A percentile compares a stretch with the other conserved stretches of the same genome.
Evolutionary conservation across 2,888 invertebrate species (phyloP).

Genomic region (Lithophane socia): DNA sequence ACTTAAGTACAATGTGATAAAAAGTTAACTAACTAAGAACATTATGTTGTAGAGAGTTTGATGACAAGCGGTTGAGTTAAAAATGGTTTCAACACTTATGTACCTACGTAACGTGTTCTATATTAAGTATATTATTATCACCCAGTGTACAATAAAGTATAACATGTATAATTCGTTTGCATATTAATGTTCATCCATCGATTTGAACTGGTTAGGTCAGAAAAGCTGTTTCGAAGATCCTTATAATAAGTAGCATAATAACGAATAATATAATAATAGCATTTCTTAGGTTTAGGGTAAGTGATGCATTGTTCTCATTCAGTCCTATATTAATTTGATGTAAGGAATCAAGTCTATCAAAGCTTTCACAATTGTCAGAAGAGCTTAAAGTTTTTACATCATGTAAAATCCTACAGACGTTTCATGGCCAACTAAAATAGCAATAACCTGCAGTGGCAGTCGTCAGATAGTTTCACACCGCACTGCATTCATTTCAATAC

Average conservation of each 20-base stretch:
- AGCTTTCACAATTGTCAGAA: background rate
- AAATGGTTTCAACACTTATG: no score
- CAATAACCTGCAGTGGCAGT: constrained; percentile 28
- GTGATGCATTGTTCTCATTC: background rate
- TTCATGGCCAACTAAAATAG: constrained; percentile 38
- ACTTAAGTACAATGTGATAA: no score
- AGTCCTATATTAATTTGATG: background rate
- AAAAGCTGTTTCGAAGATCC: background rate
- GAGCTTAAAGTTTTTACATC: constrained; percentile 2
- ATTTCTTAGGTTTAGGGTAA: background rate
- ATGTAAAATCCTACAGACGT: background rate
- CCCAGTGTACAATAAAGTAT: background rate
- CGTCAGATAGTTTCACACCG: constrained; percentile 41
- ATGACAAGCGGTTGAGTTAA: no score
- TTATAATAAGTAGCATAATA: no score
- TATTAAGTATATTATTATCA: background rate
- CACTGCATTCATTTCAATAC: constrained; percentile 60
- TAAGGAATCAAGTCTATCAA: background rate
- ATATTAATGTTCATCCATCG: background rate
- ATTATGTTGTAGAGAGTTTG: no score
- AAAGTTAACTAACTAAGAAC: no score
- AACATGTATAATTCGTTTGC: no score
- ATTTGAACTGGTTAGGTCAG: background rate
- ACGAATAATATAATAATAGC: no score
- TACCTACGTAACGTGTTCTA: background rate